Evolutionary conservation across 2,888 invertebrate species (phyloP).

Genomic region (Nemoura dubitans): DNA sequence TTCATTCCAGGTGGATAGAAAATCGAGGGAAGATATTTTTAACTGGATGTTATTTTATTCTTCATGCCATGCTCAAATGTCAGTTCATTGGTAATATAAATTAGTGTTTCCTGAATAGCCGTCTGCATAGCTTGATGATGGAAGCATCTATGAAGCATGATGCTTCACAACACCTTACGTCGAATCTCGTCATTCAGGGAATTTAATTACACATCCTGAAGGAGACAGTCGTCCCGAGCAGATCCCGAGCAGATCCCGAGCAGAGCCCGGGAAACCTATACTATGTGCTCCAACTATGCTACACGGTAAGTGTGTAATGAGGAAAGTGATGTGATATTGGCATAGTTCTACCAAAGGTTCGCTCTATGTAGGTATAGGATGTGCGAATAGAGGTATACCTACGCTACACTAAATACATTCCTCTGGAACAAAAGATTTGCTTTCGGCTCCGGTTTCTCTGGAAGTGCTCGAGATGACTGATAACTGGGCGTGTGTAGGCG

Average conservation of each 20-base stretch:
- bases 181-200: not conserved
- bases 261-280: not conserved
- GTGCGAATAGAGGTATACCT: not conserved
- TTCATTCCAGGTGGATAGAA: not conserved
- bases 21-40: not conserved
- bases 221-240: not conserved
- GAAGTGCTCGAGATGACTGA: too few relatives aligned
- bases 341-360: not conserved
- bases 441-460: too few relatives aligned
- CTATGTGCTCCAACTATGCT: too few relatives aligned
- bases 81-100: not conserved
- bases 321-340: constrained; percentile 12
- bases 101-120: not conserved
- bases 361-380: not conserved
- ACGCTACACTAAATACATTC: not conserved
- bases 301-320: not conserved
- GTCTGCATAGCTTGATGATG: not conserved
- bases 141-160: not conserved
- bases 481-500: too few relatives aligned
- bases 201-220: not conserved
- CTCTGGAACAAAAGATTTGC: not conserved
- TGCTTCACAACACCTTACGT: not conserved
- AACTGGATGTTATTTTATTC: too few relatives aligned
- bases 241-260: not conserved
- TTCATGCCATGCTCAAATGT: not conserved